phyloP scores from a whole-genome alignment of 2,797 vertebrate genomes.

The Fistularia tabacaria region DNA sequence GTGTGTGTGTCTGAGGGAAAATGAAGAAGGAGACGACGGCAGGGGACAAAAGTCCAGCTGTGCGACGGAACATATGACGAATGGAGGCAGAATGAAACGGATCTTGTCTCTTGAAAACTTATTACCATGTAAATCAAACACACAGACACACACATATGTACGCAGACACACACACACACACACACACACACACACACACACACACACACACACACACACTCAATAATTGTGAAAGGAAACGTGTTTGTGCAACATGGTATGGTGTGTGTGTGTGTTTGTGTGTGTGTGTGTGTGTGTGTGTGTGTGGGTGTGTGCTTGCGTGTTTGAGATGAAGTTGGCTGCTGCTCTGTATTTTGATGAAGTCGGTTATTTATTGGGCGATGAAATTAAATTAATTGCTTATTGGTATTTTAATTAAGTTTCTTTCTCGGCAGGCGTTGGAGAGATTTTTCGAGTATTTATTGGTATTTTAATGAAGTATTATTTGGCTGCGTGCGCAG shows the following conservation, averaged over 20 bases:
- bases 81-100: slow-evolving; percentile 56
- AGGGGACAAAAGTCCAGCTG: slow-evolving; percentile 68
- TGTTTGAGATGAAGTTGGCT: slow-evolving; percentile 35
- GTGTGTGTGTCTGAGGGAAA: slow-evolving; percentile 2
- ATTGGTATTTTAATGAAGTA: slow-evolving; percentile 69
- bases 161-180: slow-evolving; percentile 13
- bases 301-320: slow-evolving; percentile 45
- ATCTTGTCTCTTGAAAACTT: slow-evolving; percentile 38
- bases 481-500: slow-evolving; percentile 65
- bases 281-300: slow-evolving; percentile 38
- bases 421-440: slow-evolving; percentile 54
- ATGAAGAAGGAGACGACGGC: slow-evolving; percentile 21
- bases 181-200: slow-evolving; percentile 49
- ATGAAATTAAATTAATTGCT: slow-evolving; percentile 69
- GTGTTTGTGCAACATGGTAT: slow-evolving; percentile 14
- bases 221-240: not conserved
- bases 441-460: slow-evolving; percentile 65
- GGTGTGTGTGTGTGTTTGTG: too few relatives aligned
- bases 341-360: slow-evolving; percentile 57
- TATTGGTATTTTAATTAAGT: slow-evolving; percentile 73
- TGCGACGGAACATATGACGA: slow-evolving; percentile 54
- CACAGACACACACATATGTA: slow-evolving; percentile 19
- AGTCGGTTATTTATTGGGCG: slow-evolving; percentile 60
- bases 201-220: slow-evolving; percentile 33
- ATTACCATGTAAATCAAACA: slow-evolving; percentile 60